Evolutionary conservation across 1,140 invertebrate genomes (phyloP), one percentile per base, ranked within the genome.

Genomic region (Trigoniulus corallinus): DNA sequence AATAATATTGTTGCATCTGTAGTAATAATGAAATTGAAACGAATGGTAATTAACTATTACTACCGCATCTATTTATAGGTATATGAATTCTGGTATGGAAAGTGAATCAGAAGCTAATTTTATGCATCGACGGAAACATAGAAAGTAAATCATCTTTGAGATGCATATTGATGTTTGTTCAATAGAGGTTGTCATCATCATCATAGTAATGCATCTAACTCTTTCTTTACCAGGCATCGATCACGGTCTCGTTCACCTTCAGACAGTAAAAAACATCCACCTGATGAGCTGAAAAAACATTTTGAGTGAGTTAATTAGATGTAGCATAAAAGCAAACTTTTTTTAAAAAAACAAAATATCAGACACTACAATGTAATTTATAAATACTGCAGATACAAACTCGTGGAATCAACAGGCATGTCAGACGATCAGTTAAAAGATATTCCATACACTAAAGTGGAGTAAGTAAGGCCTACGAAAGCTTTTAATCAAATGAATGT

Each of bases 401-500:
- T 94, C 57, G 77, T 94, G 45, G 88, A 93, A 56, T 88, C 87
- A 0, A 75, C 78, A 20, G 85, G 84, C 34, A 84, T 94, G 81
- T 82, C 80, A 43, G 84, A 88, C 58, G 81, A 84, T 54, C 85
- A 93, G 62, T 72, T 91, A 2, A 75, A 79, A 56, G 85, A 94
- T 65, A 94, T 94, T 57, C 84, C 88, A 2, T 96, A 92, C 64
- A 89, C 85, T 1, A 84, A 88, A 48, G 85, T 94, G 1, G 71
- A 76, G 65, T 69, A 71, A 72, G 55, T 69, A 56, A 18, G 48
- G 55, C 7, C 55, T 53, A 45, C 55, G 57, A 27, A 45, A 58
- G 7, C 29, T 34, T 34, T 34, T 34, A 34, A 34, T 34, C 15
- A 34, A 34, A 7, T 7, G 15, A 34, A 34, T 7, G 7, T 7